Evolutionary conservation across 37 sponge, comb jelly and placozoan genomes (phyloP).

Genomic region (Haliclona indistincta): DNA sequence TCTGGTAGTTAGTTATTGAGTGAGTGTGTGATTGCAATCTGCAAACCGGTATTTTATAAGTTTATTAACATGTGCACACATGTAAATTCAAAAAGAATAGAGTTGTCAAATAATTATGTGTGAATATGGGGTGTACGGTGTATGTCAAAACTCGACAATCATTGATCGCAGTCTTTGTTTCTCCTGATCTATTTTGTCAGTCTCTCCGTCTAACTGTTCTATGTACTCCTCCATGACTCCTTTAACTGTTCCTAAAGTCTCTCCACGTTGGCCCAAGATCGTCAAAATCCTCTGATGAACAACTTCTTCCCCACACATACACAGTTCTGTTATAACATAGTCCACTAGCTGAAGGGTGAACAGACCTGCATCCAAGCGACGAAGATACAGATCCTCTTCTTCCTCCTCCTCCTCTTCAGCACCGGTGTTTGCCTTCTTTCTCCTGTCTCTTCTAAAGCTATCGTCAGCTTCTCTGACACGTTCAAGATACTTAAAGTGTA

Average conservation of each 20-base stretch:
- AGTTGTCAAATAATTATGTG: too few relatives aligned
- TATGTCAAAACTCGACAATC: too few relatives aligned
- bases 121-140: too few relatives aligned
- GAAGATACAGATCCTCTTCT: slow-evolving; percentile 74
- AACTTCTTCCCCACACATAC: slow-evolving; percentile 27
- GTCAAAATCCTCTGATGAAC: slow-evolving; percentile 45
- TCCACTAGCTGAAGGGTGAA: slow-evolving; percentile 90
- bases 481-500: slow-evolving; percentile 81
- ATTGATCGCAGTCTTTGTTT: slow-evolving; percentile 12
- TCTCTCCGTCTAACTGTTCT: slow-evolving; percentile 40
- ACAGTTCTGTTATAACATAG: slow-evolving; percentile 79
- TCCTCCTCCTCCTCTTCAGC: slow-evolving; percentile 50
- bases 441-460: slow-evolving; percentile 42
- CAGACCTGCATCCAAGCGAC: slow-evolving; percentile 91
- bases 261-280: slow-evolving; percentile 70
- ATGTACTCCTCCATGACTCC: slow-evolving; percentile 63
- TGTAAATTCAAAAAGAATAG: too few relatives aligned
- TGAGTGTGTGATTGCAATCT: too few relatives aligned
- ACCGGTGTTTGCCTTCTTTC: neutral
- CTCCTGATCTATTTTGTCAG: slow-evolving; percentile 6
- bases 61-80: too few relatives aligned
- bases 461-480: slow-evolving; percentile 35
- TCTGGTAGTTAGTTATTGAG: too few relatives aligned
- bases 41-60: too few relatives aligned
- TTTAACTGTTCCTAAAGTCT: slow-evolving; percentile 48